phyloP scores from a whole-genome alignment of 1,140 invertebrate species.

The Gryllus bimaculatus region DNA sequence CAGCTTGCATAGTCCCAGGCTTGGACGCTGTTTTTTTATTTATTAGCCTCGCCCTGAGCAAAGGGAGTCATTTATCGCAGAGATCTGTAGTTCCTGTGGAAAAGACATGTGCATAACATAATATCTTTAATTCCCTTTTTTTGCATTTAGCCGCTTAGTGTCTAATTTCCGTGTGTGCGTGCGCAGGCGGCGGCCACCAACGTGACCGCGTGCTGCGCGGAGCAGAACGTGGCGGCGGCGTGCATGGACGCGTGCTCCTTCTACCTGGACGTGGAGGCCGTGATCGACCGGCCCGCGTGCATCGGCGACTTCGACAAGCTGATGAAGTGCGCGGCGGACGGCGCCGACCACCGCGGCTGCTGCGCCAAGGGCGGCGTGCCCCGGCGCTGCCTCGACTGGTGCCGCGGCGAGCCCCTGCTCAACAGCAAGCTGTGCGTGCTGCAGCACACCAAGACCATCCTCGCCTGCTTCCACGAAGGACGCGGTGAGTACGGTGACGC shows the following conservation, averaged over 20 bases:
- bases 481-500: constrained; percentile 45
- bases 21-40: too few species aligned
- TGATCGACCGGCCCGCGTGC: constrained; percentile 66
- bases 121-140: too few species aligned
- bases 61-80: too few species aligned
- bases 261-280: constrained; percentile 68
- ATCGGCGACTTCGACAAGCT: constrained; percentile 73
- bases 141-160: too few species aligned
- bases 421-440: constrained; percentile 57
- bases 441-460: constrained; percentile 59
- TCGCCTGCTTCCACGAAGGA: constrained; percentile 70
- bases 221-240: constrained; percentile 59
- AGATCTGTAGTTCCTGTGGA: too few species aligned
- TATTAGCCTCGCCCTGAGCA: too few species aligned
- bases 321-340: constrained; percentile 70
- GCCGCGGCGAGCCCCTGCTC: constrained; percentile 51
- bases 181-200: constrained; percentile 47
- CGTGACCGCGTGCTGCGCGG: constrained; percentile 61
- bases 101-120: too few species aligned
- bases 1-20: too few species aligned
- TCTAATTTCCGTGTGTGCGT: constrained; percentile 8
- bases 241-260: constrained; percentile 73
- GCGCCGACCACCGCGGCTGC: constrained; percentile 63
- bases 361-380: constrained; percentile 66
- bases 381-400: constrained; percentile 64